A percentile compares a stretch with the other conserved stretches of the same genome.
Conservation (phyloP, 2,888 invertebrate genomes). For the Apotomis turbidana region DNA sequence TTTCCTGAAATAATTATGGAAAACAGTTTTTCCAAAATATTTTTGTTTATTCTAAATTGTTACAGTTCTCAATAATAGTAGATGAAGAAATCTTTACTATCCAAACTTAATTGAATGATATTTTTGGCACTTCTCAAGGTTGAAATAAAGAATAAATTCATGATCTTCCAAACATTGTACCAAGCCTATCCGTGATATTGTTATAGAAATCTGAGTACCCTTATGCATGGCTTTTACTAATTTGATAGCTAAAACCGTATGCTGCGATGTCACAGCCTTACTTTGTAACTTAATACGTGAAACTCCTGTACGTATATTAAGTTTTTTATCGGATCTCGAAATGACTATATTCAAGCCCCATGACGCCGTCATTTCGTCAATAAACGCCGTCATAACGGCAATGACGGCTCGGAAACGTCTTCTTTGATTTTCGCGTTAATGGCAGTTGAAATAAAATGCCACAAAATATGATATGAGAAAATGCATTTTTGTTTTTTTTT, state of each 20-base stretch:
- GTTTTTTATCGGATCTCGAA: conserved; percentile 23
- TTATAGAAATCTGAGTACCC: too few species aligned
- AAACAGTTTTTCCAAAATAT: too few species aligned
- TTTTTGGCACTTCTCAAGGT: too few species aligned
- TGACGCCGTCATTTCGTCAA: conserved; percentile 30
- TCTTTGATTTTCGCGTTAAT: conserved; percentile 35
- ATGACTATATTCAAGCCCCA: conserved; percentile 30
- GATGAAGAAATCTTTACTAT: too few species aligned
- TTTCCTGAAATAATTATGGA: too few species aligned
- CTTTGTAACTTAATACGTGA: conserved; percentile 25
- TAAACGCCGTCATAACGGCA: conserved; percentile 33
- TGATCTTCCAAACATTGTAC: too few species aligned
- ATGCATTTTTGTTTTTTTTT: background rate
- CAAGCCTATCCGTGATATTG: too few species aligned
- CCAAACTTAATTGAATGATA: too few species aligned
- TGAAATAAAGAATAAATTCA: too few species aligned
- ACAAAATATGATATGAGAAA: conserved; percentile 25
- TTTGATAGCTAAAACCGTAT: background rate
- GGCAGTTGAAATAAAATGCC: conserved; percentile 29
- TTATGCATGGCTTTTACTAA: too few species aligned
- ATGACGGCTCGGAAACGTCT: conserved; percentile 21
- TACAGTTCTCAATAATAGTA: too few species aligned
- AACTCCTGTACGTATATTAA: conserved; percentile 28
- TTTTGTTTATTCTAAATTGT: too few species aligned
- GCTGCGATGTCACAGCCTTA: background rate